Base-by-base conservation (phyloP, 1,140 invertebrate genomes). In the Cotesia vestalis region DNA sequence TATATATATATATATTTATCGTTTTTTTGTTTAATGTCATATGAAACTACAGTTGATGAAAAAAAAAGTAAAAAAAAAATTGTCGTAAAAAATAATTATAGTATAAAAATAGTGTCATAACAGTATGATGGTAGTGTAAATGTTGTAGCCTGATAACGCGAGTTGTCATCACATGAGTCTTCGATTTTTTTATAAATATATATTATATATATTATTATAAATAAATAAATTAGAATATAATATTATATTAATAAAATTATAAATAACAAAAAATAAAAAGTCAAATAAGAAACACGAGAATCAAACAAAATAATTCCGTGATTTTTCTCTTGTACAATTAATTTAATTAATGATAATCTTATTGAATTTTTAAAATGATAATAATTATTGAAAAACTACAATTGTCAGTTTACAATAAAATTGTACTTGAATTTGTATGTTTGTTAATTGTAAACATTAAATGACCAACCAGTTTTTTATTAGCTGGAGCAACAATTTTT, bases 101-200 rank as follows among this genome's bases (percentile, higher is more conserved):
- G 62, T 73, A 55, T 72, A 75, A 73, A 51, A 67, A 67, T 75
- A 79, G 78, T 81, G 80, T 81, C 80, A 81, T 81, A 81, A 79
- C 77, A 77, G 66, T 76, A 71, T 68, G 70, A 75, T 69, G 67
- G 63, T 74, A 73, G 59, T 59, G 75, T 81, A 80, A 66, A 73
- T 74, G 71, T 76, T 77, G 70, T 78, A 76, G 66, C 73, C 74
- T 73, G 60, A 67, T 79, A 74, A 77, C 66, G 66, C 78, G 72
- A 75, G 66, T 75, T 63, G 77, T 79, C 77, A 77, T 78, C 71
- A 69, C 69, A 59, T 62, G 77, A 75, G 79, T 82, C 78, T 78
- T 81, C 78, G 74, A 78, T 77, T 79, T 80, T 76, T 76, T 78
- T 61, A 55, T 74, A 66, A 62, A 74, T 71, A 62, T 51, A 63